Evolutionary conservation across 2,797 vertebrate species (phyloP).

Genomic region (Mus spretus): DNA sequence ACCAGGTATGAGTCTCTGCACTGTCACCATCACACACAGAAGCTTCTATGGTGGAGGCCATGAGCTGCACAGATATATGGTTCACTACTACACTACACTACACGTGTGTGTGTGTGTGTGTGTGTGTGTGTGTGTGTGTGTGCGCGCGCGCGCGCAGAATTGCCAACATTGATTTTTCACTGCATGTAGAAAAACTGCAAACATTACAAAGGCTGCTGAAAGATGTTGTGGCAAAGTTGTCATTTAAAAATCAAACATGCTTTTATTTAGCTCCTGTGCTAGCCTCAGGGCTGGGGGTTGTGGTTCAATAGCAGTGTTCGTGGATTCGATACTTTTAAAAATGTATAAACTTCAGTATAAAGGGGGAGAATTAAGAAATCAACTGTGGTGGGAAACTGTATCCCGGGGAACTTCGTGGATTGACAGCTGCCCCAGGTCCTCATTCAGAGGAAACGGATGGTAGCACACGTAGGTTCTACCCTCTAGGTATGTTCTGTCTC

Average conservation of each 20-base stretch:
- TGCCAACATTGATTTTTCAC: conserved; percentile 50
- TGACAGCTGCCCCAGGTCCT: neutral
- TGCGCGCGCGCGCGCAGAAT: neutral
- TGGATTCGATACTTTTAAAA: neutral
- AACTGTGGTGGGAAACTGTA: neutral
- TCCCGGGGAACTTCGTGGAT: neutral
- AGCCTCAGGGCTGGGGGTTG: neutral
- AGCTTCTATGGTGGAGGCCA: neutral
- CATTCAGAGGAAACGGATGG: neutral
- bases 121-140: too few relatives aligned
- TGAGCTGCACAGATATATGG: neutral
- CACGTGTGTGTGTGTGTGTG: too few relatives aligned
- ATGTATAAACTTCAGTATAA: neutral
- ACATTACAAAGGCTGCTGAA: conserved; percentile 20
- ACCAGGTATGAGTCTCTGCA: neutral
- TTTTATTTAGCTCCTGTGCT: neutral
- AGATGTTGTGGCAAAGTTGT: neutral
- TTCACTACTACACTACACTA: neutral
- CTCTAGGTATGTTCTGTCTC: too few relatives aligned
- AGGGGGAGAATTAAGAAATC: conserved; percentile 5
- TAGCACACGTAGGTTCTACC: neutral
- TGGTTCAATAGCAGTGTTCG: neutral
- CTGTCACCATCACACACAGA: too few relatives aligned
- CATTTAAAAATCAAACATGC: neutral
- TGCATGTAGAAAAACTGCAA: neutral